Evolutionary conservation across 2,888 invertebrate species (phyloP).

Genomic region (Dione juno): DNA sequence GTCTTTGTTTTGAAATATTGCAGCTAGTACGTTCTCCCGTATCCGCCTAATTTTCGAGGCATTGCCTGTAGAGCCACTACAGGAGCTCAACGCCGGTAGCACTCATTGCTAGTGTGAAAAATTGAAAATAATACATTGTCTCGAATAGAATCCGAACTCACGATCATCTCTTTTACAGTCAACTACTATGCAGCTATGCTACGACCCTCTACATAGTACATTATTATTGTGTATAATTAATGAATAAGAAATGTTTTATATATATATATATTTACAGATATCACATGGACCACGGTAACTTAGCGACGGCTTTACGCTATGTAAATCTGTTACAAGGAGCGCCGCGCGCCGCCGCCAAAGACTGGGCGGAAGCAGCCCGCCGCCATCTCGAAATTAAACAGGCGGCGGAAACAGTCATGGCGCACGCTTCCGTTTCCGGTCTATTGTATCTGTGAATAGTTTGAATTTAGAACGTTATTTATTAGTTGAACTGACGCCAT

Average conservation of each 20-base stretch:
- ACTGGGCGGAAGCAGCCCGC: constrained; percentile 94
- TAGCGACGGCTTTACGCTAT: constrained; percentile 93
- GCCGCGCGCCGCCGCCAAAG: constrained; percentile 90
- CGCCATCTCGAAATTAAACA: constrained; percentile 94
- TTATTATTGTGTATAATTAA: no score
- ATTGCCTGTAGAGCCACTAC: no score
- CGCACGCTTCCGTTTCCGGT: constrained; percentile 93
- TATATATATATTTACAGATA: constrained; percentile 76
- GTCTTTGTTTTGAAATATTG: no score
- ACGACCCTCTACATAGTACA: no score
- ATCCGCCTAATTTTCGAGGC: no score
- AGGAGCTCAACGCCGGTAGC: no score
- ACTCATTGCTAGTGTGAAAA: no score
- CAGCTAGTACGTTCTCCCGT: no score
- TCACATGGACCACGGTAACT: constrained; percentile 93
- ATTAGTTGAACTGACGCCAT: constrained; percentile 71
- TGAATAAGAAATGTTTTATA: background rate
- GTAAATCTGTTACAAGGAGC: constrained; percentile 96
- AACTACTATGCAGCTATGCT: no score
- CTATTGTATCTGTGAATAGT: constrained; percentile 64
- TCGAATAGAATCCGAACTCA: no score
- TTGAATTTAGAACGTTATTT: constrained; percentile 8
- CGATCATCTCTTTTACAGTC: no score
- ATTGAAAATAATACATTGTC: no score
- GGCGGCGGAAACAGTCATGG: constrained; percentile 94